These are phyloP conservation scores for Erebia palarica DNA, from an alignment of 2,888 invertebrate genomes.

Conservation along the genomic window DNA sequence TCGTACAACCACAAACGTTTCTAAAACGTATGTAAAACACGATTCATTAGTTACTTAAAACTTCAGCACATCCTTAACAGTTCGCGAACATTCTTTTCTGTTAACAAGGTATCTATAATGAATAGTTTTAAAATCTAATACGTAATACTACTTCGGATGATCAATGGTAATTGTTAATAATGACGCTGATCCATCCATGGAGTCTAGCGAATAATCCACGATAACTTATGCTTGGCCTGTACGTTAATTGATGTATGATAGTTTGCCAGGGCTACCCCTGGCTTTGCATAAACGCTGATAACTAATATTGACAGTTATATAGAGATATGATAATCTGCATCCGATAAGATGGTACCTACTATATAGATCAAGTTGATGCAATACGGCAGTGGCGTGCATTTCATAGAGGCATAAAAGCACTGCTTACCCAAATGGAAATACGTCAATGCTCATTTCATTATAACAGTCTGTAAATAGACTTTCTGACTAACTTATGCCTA, in stretches of 20 bases:
- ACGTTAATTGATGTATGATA: constrained; percentile 36
- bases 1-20: no score
- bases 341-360: constrained; percentile 3
- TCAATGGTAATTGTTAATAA: neutral
- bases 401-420: no score
- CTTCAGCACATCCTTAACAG: neutral
- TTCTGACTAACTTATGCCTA: no score
- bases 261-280: constrained; percentile 29
- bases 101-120: no score
- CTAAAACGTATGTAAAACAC: neutral
- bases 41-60: no score
- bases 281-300: constrained; percentile 36
- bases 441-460: no score
- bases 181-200: constrained; percentile 3
- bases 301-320: constrained; percentile 38
- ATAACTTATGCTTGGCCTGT: constrained; percentile 31
- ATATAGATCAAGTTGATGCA: constrained; percentile 8
- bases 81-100: neutral
- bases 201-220: constrained; percentile 19
- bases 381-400: no score
- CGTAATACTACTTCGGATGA: neutral
- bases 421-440: no score
- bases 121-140: neutral
- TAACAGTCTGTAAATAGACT: no score
- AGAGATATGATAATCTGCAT: constrained; percentile 26